Evolutionary conservation across 2,888 invertebrate genomes (phyloP), one percentile per base, ranked within the genome.

Genomic region (Eupithecia exiguata): DNA sequence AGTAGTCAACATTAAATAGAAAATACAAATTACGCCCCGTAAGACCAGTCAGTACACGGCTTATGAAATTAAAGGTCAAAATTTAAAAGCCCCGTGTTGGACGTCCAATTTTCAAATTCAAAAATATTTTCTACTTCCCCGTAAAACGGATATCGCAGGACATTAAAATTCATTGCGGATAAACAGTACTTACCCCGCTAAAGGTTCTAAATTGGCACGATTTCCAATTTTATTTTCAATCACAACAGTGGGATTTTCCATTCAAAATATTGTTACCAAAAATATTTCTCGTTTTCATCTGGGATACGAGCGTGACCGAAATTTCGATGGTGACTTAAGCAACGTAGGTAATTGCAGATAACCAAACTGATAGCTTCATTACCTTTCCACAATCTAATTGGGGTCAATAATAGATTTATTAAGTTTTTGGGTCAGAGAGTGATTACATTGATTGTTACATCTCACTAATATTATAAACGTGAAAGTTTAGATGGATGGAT

Each of bases 131-230:
- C 25, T 25, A 25, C 14, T 58, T 58, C 58, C 21, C 25, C 12
- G 49, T 53, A 36, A 65, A 35, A 65, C n/a, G 36, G 25, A 25
- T 58, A 65, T 36, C 36, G 21, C 40, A 38, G 66, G 10, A 3
- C 40, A 66, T 66, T 66, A 25, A 66, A 66, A 40, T 66, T 66
- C 40, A 66, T 66, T 21, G 21, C 38, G 38, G 65, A 65, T n/a
- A 65, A 65, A 66, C 25, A 66, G n/a, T 25, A 66, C 63, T 65
- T 65, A 40, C 66, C 40, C 21, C 25, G 5, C 66, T 66, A 40
- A 66, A 66, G 25, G 40, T 36, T 65, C 66, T 14, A 38, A 66
- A 66, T 40, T 66, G 66, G 66, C 66, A 21, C 40, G 66, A 25
- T 5, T 66, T 40, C 25, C 38, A 66, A 38, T 65, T 38, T 65